Base-by-base conservation (phyloP, 1,140 invertebrate genomes). In the Zaprionus lachaisei region DNA sequence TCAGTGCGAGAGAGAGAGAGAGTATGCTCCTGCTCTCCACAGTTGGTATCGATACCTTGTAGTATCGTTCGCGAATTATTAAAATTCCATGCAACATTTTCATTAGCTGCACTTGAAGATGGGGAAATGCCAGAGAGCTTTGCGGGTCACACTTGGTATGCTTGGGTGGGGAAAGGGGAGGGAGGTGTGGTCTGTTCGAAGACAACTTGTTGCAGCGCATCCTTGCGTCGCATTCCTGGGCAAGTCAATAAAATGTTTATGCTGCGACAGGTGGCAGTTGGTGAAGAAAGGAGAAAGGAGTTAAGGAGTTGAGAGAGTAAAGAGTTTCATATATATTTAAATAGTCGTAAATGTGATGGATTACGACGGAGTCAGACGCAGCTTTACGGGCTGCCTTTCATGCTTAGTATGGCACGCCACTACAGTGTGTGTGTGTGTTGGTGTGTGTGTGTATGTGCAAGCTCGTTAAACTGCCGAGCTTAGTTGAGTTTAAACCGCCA, bases 301-400 rank as follows among this genome's bases (percentile, higher is more conserved):
- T 38, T 58, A 51, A 72, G 62, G 60, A 58, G 71, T 60, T 69
- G 69, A 74, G 70, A 75, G 72, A 66, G 56, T 62, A 26, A 7
- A 26, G 57, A 56, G 57, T 69, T 66, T 49, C 64, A 80, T 80
- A 62, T 81, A 71, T 81, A 72, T 72, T 56, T 62, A 72, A 80
- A 78, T 77, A 83, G 82, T 78, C 83, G 83, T 86, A 83, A 86
- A 86, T 72, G 60, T 86, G 80, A 86, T 86, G 83, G 83, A 86
- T 86, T 77, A 87, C 70, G 54, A 34, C 44, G 61, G 68, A 66
- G 83, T 66, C 79, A 63, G 66, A 49, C 28, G 55, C 38, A 63
- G 58, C 34, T 74, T 74, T 63, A 70, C 58, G 66, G 58, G 12
- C 54, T 64, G 14, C 41, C 66, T 64, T 71, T 75, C 57, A 20